These are phyloP conservation scores for Lysandra coridon DNA, from an alignment of 2,888 invertebrate genomes.

Conservation along the genomic window DNA sequence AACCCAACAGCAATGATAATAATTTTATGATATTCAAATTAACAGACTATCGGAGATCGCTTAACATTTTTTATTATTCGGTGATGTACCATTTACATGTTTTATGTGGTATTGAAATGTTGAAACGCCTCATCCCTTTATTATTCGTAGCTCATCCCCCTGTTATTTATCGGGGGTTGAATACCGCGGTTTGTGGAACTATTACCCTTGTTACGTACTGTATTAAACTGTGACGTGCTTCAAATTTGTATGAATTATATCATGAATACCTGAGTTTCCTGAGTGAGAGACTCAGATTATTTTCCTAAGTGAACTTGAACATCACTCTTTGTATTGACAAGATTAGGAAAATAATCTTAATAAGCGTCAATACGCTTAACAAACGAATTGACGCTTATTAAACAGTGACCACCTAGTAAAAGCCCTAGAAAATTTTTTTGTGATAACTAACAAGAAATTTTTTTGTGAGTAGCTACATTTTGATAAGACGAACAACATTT, in stretches of 20 bases:
- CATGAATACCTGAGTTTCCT: neutral
- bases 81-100: conserved; percentile 11
- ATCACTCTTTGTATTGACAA: no score
- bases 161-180: conserved; percentile 22
- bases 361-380: no score
- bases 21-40: neutral
- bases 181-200: neutral
- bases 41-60: neutral
- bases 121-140: neutral
- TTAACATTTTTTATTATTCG: neutral
- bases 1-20: neutral
- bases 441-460: no score
- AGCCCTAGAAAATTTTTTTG: no score
- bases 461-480: no score
- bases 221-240: neutral
- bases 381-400: no score
- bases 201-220: conserved; percentile 4
- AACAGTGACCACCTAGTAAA: no score
- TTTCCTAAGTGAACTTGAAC: no score
- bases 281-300: neutral
- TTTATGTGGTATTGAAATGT: conserved; percentile 22
- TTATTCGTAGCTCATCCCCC: neutral
- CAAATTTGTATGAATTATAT: neutral
- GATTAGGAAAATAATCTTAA: no score
- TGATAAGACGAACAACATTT: no score